Conservation (phyloP, 2,113 vertebrate species). For the Pygoscelis adeliae region DNA sequence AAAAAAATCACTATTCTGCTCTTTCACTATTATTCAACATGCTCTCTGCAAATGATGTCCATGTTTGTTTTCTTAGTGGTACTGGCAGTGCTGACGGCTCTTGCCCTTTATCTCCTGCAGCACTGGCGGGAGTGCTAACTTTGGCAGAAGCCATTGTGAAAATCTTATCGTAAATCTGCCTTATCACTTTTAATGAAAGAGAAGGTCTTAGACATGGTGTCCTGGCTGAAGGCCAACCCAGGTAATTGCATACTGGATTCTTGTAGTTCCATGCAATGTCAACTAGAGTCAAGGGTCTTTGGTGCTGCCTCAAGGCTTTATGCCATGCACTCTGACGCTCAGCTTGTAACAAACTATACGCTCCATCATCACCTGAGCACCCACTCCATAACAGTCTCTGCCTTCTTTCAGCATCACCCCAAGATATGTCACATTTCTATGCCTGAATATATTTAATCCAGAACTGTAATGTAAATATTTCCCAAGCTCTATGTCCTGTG, state of each 20-base stretch:
- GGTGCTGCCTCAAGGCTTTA: not conserved
- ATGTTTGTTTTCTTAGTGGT: not conserved
- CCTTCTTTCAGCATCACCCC: constrained; percentile 16
- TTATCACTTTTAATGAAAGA: not conserved
- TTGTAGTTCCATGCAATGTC: not conserved
- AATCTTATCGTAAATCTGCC: not conserved
- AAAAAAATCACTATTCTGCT: not conserved
- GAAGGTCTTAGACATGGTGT: not conserved
- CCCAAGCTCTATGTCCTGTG: not conserved
- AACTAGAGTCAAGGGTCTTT: not conserved
- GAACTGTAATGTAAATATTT: constrained; percentile 32
- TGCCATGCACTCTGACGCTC: not conserved
- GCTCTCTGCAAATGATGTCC: not conserved
- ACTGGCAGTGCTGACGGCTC: not conserved
- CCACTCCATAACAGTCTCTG: not conserved
- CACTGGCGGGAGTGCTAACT: not conserved
- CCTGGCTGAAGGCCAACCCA: not conserved
- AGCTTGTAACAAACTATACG: not conserved
- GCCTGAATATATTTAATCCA: not conserved
- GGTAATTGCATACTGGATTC: not conserved
- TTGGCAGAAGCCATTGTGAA: not conserved
- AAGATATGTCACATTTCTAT: not conserved
- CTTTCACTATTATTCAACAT: not conserved
- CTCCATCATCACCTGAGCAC: not conserved
- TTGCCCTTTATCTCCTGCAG: not conserved